Evolutionary conservation across 1,140 invertebrate genomes (phyloP), one percentile per base, ranked within the genome.

Genomic region (Ectropis grisescens): DNA sequence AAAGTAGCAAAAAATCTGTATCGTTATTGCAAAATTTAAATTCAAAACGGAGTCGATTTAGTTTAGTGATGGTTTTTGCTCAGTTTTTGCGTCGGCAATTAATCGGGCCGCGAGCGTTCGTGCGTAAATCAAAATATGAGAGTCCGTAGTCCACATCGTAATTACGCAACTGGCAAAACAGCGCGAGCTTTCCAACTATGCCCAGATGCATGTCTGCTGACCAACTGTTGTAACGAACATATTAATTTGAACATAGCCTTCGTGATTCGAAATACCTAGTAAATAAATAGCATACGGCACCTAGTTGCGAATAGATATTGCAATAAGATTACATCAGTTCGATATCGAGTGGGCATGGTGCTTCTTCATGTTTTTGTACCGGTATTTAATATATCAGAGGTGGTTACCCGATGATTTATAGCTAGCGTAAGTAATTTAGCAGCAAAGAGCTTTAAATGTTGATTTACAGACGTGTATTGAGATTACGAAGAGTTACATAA

Each of bases 61-160:
- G 19, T 5, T 22, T 22, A n/a, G n/a, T n/a, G n/a, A n/a, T n/a
- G 19, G 39, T 52, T 52, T 52, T 52, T 47, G 48, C 43, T 10
- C 27, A 40, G 13, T 33, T 33, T 34, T 22, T 33, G 33, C 27
- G 23, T 19, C 13, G 26, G 29, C 15, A 40, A 32, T 29, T 13
- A 15, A 37, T 33, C 25, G 27, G 32, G 30, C 40, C 27, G 36
- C 43, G 37, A 23, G 24, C 38, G 41, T 33, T 47, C 46, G 49
- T 51, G 49, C 49, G 47, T 54, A 46, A 56, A 62, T 48, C 30
- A 43, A 44, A 50, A 51, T 47, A 58, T 51, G 36, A 46, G n/a
- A n/a, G n/a, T n/a, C n/a, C n/a, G n/a, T n/a, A n/a, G n/a, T n/a
- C n/a, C n/a, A n/a, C n/a, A 33, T 27, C 23, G 38, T 42, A 38